A percentile compares a stretch with the other conserved stretches of the same genome.
These are phyloP conservation scores for Parascotia fuliginaria DNA, from an alignment of 2,888 invertebrate genomes.

Conservation along the genomic window DNA sequence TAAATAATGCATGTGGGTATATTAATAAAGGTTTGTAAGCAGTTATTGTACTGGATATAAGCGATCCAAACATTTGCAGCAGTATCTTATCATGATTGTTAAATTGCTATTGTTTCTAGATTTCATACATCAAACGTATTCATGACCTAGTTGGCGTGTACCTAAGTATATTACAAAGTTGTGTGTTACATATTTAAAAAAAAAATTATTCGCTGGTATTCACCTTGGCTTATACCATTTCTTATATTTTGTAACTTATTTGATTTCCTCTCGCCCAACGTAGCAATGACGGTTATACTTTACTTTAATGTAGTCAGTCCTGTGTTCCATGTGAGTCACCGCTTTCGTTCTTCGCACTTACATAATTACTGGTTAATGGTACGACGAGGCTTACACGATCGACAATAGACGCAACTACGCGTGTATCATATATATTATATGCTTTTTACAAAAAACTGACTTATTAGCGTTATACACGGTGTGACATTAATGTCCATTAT, in stretches of 20 bases:
- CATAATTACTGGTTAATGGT: constrained; percentile 57
- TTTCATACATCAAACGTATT: background rate
- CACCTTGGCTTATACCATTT: background rate
- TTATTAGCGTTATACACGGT: constrained; percentile 8
- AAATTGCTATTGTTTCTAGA: background rate
- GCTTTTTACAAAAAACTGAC: constrained; percentile 33
- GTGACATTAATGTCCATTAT: too few species aligned
- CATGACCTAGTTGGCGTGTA: background rate
- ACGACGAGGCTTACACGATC: constrained; percentile 45
- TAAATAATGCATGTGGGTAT: constrained; percentile 19
- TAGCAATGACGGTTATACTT: constrained; percentile 3
- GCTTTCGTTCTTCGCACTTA: constrained; percentile 73
- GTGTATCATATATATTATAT: constrained; percentile 40
- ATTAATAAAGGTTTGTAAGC: constrained; percentile 10
- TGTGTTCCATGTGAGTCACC: constrained; percentile 69
- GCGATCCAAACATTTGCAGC: background rate
- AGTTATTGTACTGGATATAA: background rate
- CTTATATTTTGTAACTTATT: background rate
- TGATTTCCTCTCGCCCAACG: background rate
- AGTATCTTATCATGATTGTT: constrained; percentile 3
- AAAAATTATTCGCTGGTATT: background rate
- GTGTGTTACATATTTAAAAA: background rate
- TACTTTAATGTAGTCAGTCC: constrained; percentile 34
- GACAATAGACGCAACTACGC: constrained; percentile 44
- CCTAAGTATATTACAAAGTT: too few species aligned